phyloP scores from a whole-genome alignment of 2,113 vertebrate species.

The Hemichromis elongatus region DNA sequence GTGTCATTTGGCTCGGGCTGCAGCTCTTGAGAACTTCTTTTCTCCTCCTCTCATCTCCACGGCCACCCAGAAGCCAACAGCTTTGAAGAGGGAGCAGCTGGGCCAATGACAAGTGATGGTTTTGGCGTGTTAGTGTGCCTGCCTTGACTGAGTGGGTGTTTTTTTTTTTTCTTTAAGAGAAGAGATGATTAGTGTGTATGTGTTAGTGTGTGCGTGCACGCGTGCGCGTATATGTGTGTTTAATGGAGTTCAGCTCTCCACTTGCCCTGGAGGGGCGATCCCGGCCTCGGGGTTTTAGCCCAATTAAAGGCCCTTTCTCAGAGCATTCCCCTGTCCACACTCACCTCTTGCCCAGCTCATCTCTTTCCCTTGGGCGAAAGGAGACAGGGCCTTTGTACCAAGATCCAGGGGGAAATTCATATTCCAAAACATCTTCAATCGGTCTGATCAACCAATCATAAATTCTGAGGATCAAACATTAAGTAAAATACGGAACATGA shows the following conservation, averaged over 20 bases:
- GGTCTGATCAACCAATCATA: slow-evolving; percentile 46
- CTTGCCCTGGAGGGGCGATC: slow-evolving; percentile 20
- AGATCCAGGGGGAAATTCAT: slow-evolving; percentile 44
- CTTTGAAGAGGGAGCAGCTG: slow-evolving; percentile 65
- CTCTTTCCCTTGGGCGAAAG: background rate
- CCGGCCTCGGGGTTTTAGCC: slow-evolving; percentile 41
- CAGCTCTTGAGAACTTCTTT: slow-evolving; percentile 32
- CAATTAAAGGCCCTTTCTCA: slow-evolving; percentile 46
- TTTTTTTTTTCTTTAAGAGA: background rate
- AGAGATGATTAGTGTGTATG: slow-evolving; percentile 14
- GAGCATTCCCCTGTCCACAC: background rate
- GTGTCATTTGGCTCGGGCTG: slow-evolving; percentile 20
- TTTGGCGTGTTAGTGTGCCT: slow-evolving; percentile 42
- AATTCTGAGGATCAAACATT: slow-evolving; percentile 24
- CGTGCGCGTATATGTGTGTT: background rate
- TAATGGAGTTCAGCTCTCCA: slow-evolving; percentile 33
- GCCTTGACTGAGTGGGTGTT: slow-evolving; percentile 30
- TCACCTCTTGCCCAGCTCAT: background rate
- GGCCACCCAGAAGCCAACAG: slow-evolving; percentile 62
- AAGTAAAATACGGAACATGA: slow-evolving; percentile 17
- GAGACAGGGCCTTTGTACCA: slow-evolving; percentile 36
- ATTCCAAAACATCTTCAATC: slow-evolving; percentile 67
- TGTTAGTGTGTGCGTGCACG: background rate
- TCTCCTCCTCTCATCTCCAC: slow-evolving; percentile 32
- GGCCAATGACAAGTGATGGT: slow-evolving; percentile 64